phyloP scores from a whole-genome alignment of 2,113 vertebrate species.

The Acinonyx jubatus region DNA sequence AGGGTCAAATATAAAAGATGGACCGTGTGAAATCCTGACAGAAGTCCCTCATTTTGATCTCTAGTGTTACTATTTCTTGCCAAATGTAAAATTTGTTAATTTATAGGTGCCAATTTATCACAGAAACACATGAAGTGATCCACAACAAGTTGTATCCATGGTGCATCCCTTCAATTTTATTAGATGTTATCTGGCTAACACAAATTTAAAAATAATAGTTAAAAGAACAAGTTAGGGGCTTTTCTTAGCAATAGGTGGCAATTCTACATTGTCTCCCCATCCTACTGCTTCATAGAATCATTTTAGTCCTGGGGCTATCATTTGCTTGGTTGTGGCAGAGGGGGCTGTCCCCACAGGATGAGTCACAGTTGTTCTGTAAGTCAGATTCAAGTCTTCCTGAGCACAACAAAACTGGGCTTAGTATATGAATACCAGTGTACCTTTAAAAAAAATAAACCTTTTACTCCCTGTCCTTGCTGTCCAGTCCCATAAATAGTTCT shows the following conservation, averaged over 20 bases:
- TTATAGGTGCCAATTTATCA: background rate
- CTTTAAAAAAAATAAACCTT: background rate
- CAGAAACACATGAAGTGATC: background rate
- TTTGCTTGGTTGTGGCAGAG: background rate
- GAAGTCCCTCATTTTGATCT: background rate
- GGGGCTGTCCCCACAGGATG: background rate
- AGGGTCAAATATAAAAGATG: background rate
- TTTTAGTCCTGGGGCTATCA: background rate
- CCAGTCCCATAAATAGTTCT: background rate
- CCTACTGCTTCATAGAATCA: background rate
- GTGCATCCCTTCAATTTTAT: background rate
- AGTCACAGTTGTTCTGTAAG: background rate
- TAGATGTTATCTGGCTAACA: background rate
- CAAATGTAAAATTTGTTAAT: background rate
- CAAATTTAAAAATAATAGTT: background rate
- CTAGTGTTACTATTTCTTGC: background rate
- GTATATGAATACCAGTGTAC: background rate
- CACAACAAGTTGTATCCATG: background rate
- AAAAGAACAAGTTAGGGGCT: background rate
- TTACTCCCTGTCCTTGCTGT: background rate
- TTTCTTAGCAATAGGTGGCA: background rate
- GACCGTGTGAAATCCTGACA: background rate
- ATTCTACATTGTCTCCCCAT: background rate
- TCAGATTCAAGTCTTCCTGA: slow-evolving; percentile 21
- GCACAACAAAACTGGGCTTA: background rate